Conservation (phyloP, 2,113 vertebrate genomes). For the Elgaria multicarinata region DNA sequence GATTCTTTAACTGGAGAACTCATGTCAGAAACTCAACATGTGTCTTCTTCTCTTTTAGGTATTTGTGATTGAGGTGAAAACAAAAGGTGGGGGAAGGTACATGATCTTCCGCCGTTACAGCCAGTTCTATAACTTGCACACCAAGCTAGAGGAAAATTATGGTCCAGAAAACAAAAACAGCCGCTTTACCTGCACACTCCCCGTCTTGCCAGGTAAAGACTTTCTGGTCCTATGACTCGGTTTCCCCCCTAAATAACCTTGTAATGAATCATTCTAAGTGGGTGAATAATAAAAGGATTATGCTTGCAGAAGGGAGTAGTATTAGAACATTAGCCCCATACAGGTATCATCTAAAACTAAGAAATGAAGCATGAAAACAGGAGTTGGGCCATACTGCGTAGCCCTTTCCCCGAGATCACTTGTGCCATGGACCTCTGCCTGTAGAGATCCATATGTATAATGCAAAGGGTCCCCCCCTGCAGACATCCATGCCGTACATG, state of each 20-base stretch:
- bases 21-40: background rate
- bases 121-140: constrained; percentile 87
- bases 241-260: constrained; percentile 17
- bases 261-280: background rate
- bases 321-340: background rate
- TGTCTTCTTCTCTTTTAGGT: constrained; percentile 70
- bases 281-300: background rate
- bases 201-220: constrained; percentile 85
- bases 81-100: constrained; percentile 90
- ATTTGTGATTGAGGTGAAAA: constrained; percentile 95
- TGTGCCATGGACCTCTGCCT: no score
- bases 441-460: no score
- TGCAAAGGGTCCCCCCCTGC: no score
- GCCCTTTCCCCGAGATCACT: no score
- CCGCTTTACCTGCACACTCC: constrained; percentile 81
- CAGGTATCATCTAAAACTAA: background rate
- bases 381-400: no score
- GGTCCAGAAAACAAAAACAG: constrained; percentile 73
- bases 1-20: background rate
- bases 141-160: constrained; percentile 86
- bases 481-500: no score
- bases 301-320: background rate
- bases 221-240: background rate
- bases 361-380: no score
- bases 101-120: constrained; percentile 93